Evolutionary conservation across 2,113 vertebrate genomes (phyloP), one percentile per base, ranked within the genome.

Genomic region (Corvus hawaiiensis): DNA sequence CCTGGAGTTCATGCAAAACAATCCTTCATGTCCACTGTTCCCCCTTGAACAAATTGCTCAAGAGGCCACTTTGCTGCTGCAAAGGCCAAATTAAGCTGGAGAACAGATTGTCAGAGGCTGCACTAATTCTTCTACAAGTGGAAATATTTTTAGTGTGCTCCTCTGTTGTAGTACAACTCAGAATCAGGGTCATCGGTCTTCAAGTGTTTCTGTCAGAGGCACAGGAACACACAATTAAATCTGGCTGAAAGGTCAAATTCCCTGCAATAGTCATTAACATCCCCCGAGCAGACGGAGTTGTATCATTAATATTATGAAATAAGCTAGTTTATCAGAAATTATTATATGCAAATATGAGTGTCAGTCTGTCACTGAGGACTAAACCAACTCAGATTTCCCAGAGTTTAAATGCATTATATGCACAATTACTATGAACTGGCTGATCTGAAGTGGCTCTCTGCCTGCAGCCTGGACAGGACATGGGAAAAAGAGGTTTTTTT

Each of bases 21-120:
- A 62, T 91, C 59, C 51, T 83, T 95, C 82, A 20, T 54, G 66
- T 54, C 91, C 86, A 74, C 66, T 91, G 66, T 32, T 67, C 55
- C 84, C 81, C 79, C 82, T 83, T 77, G 79, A 81, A 94, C 26
- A 90, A 80, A 74, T 94, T 76, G 80, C 92, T 90, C 35, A 43
- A 58, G 92, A 90, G 85, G 69, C 64, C 56, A 85, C 63, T 96
- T 48, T 35, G 13, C 63, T 76, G 23, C 86, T 84, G 87, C 83
- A 64, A 37, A 85, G 43, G 37, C 49, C 27, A 72, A 85, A 81
- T 79, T 49, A 76, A n/a, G 58, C 64, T 71, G 43, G 46, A 89
- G 91, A 94, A 90, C 16, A 72, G 71, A 66, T 75, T 91, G 76
- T 37, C 63, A 81, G 39, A 84, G 71, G 52, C 80, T 81, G 62